Conservation (phyloP, 2,888 invertebrate species). For the Drosophila tanythrix region DNA sequence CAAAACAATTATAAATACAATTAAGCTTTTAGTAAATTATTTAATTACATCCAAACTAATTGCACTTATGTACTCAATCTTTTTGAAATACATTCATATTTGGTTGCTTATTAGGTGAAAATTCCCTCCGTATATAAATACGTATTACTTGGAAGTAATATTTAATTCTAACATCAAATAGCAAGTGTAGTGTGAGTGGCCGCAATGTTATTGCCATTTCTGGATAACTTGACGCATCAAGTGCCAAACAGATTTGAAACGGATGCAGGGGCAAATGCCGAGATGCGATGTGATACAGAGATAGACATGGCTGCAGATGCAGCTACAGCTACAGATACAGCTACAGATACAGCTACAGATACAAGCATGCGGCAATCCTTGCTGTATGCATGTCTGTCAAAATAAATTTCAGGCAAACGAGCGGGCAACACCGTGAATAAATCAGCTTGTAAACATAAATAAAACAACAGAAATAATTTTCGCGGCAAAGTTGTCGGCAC, state of each 20-base stretch:
- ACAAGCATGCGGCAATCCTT: constrained; percentile 48
- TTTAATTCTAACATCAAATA: constrained; percentile 1
- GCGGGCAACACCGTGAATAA: constrained; percentile 59
- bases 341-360: constrained; percentile 24
- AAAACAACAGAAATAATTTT: constrained; percentile 69
- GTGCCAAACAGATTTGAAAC: constrained; percentile 57
- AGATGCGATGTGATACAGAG: constrained; percentile 11
- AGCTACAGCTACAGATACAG: not conserved
- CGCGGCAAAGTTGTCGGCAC: constrained; percentile 41
- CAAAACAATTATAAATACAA: no score
- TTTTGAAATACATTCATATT: not conserved
- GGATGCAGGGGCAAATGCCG: constrained; percentile 37
- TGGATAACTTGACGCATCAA: constrained; percentile 53
- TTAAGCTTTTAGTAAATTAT: no score
- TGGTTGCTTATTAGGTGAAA: not conserved
- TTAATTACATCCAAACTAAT: not conserved
- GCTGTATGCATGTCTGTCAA: constrained; percentile 69
- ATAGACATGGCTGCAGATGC: constrained; percentile 14
- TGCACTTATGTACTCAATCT: not conserved
- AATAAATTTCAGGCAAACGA: constrained; percentile 69
- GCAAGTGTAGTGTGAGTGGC: constrained; percentile 19
- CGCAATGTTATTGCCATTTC: constrained; percentile 24
- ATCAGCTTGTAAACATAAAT: constrained; percentile 78
- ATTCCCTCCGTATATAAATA: not conserved
- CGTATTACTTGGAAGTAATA: not conserved